Evolutionary conservation across 2,888 invertebrate species (phyloP), one percentile per base, ranked within the genome.

Genomic region (Drosophila suboccidentalis): DNA sequence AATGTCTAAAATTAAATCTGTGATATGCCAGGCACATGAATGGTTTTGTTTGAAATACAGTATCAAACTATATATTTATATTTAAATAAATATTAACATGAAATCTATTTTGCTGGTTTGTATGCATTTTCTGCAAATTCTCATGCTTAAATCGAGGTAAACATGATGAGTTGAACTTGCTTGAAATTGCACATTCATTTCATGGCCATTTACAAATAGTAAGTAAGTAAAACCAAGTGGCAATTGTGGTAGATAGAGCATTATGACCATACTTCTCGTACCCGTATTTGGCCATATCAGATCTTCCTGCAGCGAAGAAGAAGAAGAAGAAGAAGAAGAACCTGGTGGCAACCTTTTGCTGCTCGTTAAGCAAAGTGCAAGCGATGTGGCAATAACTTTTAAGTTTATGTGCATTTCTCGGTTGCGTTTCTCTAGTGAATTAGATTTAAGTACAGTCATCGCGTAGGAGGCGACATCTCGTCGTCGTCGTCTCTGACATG

Each of bases 351-450:
- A 62, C 61, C 61, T 80, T 75, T 68, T 58, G 76, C 71, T 71
- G 67, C 72, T 78, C 78, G 77, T 78, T 80, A 78, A 72, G 71
- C 63, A 78, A 80, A 71, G 86, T 83, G 74, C 74, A 68, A 70
- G 66, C 55, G 61, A 68, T 54, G 64, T 50, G 65, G 75, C 79
- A 75, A 81, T 80, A 81, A 75, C 75, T 71, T 75, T 81, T 69
- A 71, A 69, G 63, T 61, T 73, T 36, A 77, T 75, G 47, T 70
- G 54, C 70, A 83, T 87, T 87, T 75, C 57, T 60, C 66, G 66
- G 65, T 71, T 82, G 75, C 78, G 61, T 78, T 60, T 63, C 82
- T 69, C 79, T 67, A 57, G 75, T 69, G 79, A 71, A 78, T 84
- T 81, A 75, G 72, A 72, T 75, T 71, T 44, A 61, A 71, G 63